Percentiles rank a stretch among this genome's conserved stretches.
phyloP scores from a whole-genome alignment of 2,797 vertebrate genomes.

The Sylvilagus floridanus region DNA sequence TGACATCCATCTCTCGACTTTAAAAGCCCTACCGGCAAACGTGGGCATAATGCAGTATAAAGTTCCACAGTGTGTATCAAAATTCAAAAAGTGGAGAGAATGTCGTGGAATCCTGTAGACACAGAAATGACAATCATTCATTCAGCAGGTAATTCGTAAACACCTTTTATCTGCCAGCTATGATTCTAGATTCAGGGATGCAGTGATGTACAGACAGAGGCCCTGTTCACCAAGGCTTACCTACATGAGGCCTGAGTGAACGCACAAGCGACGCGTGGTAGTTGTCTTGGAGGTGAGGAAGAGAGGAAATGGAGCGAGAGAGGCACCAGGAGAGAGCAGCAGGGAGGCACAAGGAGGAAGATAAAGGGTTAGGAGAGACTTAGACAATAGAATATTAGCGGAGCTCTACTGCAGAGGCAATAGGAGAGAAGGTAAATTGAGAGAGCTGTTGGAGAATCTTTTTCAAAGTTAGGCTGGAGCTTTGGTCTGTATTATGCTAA shows the following conservation, averaged over 20 bases:
- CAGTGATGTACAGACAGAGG: not conserved
- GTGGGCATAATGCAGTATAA: not conserved
- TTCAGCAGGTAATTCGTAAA: constrained; percentile 20
- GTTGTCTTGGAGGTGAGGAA: not conserved
- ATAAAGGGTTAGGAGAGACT: not conserved
- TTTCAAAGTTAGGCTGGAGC: not conserved
- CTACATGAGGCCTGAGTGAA: not conserved
- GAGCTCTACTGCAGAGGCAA: not conserved
- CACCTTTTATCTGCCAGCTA: constrained; percentile 47
- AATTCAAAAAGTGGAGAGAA: constrained; percentile 55
- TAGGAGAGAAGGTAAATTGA: not conserved
- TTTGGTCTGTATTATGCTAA: constrained; percentile 45
- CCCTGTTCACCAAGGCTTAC: not conserved
- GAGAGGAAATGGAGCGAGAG: not conserved
- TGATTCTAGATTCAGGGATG: constrained; percentile 5
- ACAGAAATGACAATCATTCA: constrained; percentile 75
- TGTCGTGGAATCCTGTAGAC: constrained; percentile 6
- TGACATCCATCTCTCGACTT: constrained; percentile 37
- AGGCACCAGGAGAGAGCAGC: not conserved
- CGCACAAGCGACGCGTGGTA: not conserved
- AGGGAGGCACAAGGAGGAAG: not conserved
- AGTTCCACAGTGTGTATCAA: not conserved
- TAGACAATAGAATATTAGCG: not conserved
- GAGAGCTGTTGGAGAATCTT: not conserved
- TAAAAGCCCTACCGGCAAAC: constrained; percentile 55